These are phyloP conservation scores for Hucho hucho DNA, from an alignment of 2,113 vertebrate species.

Conservation along the genomic window DNA sequence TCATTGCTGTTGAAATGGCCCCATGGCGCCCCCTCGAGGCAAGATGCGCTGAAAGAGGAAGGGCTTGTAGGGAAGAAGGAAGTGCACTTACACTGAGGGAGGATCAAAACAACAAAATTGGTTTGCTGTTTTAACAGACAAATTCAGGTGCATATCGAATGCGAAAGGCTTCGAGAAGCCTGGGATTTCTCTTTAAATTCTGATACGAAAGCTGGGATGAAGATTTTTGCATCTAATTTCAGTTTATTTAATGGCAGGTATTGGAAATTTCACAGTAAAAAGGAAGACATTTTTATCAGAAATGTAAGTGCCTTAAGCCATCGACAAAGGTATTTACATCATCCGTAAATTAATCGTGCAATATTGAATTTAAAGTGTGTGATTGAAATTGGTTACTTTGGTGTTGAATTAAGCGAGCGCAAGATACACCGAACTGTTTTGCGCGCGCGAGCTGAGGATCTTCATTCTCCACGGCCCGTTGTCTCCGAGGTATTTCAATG, in stretches of 20 bases:
- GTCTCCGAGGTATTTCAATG: not conserved
- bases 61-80: not conserved
- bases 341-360: slow-evolving; percentile 34
- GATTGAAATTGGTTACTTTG: not conserved
- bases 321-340: slow-evolving; percentile 40
- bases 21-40: not conserved
- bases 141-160: slow-evolving; percentile 7
- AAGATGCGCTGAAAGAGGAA: not conserved
- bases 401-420: slow-evolving; percentile 7
- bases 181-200: slow-evolving; percentile 30
- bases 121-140: not conserved
- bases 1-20: not conserved
- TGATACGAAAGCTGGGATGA: slow-evolving; percentile 57
- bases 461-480: not conserved
- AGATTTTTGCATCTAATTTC: slow-evolving; percentile 50
- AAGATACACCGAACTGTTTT: slow-evolving; percentile 10
- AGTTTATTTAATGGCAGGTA: slow-evolving; percentile 61
- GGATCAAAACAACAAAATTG: slow-evolving; percentile 7
- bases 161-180: slow-evolving; percentile 44
- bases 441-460: not conserved
- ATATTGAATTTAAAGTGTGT: not conserved
- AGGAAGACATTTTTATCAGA: slow-evolving; percentile 63
- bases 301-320: slow-evolving; percentile 48
- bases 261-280: slow-evolving; percentile 67
- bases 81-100: not conserved